phyloP scores from a whole-genome alignment of 2,113 vertebrate species.

The Collichthys lucidus region DNA sequence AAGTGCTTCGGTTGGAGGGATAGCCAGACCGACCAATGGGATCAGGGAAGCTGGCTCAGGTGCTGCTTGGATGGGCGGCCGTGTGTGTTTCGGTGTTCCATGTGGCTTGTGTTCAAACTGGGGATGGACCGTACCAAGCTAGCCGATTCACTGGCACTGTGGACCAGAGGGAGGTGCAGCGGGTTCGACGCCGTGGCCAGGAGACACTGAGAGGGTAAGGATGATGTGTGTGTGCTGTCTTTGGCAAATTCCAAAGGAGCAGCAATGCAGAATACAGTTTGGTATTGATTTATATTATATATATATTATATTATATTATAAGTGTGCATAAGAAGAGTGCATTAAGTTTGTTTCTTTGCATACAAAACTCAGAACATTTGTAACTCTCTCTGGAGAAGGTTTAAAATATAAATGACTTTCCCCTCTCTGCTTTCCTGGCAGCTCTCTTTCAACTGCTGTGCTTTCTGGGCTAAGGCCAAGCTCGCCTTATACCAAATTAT shows the following conservation, averaged over 20 bases:
- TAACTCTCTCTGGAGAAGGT: conserved; percentile 51
- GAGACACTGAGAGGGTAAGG: conserved; percentile 91
- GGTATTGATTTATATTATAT: background rate
- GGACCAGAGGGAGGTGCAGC: conserved; percentile 84
- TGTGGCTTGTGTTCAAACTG: conserved; percentile 75
- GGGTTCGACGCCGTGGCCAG: conserved; percentile 89
- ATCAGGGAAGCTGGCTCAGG: conserved; percentile 81
- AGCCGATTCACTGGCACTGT: conserved; percentile 82
- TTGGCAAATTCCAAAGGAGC: background rate
- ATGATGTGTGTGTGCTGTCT: conserved; percentile 27
- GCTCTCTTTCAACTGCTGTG: conserved; percentile 61
- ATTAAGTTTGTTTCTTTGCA: conserved; percentile 17
- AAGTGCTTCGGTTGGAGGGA: conserved; percentile 58
- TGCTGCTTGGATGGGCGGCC: conserved; percentile 88
- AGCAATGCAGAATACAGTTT: background rate
- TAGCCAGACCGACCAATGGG: conserved; percentile 82
- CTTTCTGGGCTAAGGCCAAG: conserved; percentile 69
- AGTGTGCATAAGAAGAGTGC: background rate
- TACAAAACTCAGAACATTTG: conserved; percentile 36
- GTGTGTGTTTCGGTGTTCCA: conserved; percentile 74
- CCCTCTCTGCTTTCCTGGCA: conserved; percentile 64
- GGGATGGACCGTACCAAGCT: conserved; percentile 83
- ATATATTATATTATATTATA: background rate
- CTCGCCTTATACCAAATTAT: conserved; percentile 66
- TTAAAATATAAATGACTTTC: conserved; percentile 49